phyloP scores from a whole-genome alignment of 53 echinoderm and acorn worm genomes.

The Apostichopus leukothele region DNA sequence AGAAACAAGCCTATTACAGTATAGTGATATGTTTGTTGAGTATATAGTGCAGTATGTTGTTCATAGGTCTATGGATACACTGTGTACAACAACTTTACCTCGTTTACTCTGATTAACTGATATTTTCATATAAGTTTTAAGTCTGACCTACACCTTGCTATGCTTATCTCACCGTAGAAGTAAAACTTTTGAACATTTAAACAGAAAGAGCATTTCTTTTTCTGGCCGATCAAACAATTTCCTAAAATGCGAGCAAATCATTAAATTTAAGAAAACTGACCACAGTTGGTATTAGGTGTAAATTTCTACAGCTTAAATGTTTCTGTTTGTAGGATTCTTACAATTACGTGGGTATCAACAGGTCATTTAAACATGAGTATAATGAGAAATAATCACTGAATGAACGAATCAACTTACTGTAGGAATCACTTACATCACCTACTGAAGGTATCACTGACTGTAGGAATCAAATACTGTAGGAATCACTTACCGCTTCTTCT shows the following conservation, averaged over 20 bases:
- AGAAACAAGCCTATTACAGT: background rate
- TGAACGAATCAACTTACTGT: too few species aligned
- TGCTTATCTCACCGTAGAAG: background rate
- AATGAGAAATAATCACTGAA: too few species aligned
- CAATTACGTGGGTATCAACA: too few species aligned
- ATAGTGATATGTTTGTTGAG: background rate
- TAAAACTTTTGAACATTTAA: too few species aligned
- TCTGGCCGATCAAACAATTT: background rate
- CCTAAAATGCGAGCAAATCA: background rate
- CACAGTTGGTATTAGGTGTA: background rate
- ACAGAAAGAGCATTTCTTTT: background rate
- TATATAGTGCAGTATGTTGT: background rate
- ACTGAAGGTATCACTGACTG: too few species aligned
- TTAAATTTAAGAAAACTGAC: background rate
- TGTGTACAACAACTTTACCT: background rate
- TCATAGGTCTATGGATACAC: background rate
- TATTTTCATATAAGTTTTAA: too few species aligned
- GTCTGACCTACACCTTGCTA: background rate
- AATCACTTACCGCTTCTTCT: too few species aligned
- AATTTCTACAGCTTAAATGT: background rate
- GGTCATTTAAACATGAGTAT: too few species aligned
- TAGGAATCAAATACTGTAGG: too few species aligned
- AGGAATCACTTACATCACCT: too few species aligned
- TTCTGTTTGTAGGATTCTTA: background rate
- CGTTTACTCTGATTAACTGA: background rate